Base-by-base conservation (phyloP, 1,140 invertebrate species). In the Saccostrea echinata region DNA sequence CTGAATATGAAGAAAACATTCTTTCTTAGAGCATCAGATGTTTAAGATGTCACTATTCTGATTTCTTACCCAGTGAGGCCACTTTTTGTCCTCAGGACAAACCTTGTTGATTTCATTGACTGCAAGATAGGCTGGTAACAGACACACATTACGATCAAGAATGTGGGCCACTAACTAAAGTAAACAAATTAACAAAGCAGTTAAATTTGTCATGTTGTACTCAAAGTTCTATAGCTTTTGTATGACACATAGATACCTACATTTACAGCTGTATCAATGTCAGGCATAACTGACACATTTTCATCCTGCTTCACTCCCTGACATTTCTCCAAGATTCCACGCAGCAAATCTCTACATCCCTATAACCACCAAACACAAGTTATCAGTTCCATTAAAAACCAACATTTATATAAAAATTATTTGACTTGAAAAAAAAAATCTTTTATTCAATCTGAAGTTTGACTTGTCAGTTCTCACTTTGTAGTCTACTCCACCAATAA, bases 61-160 rank as follows among this genome's bases (percentile, higher is more conserved):
- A 76, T 12, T 8, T 88, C 94, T 95, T 96, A 97, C 97, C 98
- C 98, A 99, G 95, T 99, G 98, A 53, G 98, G 98, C 96, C 97
- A 97, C 86, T 96, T 97, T 96, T 91, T 92, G 96, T 97, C 97
- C 92, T 98, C 97, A 57, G 97, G 97, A 95, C 97, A 98, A 52
- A 97, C 96, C 95, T 99, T 98, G 84, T 97, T 96, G 91, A 99
- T 97, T 95, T 99, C 98, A 95, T 98, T 99, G 0, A 98, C 97
- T 89, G 99, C 97, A 90, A 99, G 97, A 94, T 99, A 99, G 27
- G 97, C 97, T 18, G 98, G 98, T 68, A 99, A 95, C 13, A 99
- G 95, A 93, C 98, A 98, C 6, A 97, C 97, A 95, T 98, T 98
- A 51, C 98, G 96, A 94, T 99, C 97, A 95, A 99, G 98, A 91